phyloP scores from a whole-genome alignment of 1,140 invertebrate species.

The Monomorium pharaonis region DNA sequence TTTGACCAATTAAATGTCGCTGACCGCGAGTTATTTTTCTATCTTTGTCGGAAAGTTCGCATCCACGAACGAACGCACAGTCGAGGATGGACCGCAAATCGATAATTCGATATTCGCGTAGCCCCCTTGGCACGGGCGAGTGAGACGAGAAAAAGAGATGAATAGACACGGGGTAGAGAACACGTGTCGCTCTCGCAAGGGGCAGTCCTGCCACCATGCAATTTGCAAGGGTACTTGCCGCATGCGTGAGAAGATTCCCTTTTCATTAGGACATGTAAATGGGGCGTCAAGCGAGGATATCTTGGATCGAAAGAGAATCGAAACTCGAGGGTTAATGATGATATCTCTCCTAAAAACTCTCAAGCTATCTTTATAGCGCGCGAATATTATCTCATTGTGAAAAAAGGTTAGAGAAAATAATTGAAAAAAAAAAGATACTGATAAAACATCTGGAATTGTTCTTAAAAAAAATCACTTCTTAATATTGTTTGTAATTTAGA shows the following conservation, averaged over 20 bases:
- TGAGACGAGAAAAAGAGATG: slow-evolving; percentile 34
- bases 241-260: slow-evolving; percentile 14
- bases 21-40: slow-evolving; percentile 38
- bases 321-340: slow-evolving; percentile 26
- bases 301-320: slow-evolving; percentile 41
- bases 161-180: background rate
- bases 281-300: slow-evolving; percentile 58
- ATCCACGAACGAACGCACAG: slow-evolving; percentile 20
- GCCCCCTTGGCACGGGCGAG: slow-evolving; percentile 42
- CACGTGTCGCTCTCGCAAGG: background rate
- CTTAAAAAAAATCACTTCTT: background rate
- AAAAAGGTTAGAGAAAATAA: background rate
- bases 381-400: slow-evolving; percentile 23
- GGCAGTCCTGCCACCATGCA: slow-evolving; percentile 36
- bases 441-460: background rate
- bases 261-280: slow-evolving; percentile 54
- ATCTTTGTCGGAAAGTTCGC: slow-evolving; percentile 8
- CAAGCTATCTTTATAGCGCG: background rate
- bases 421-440: background rate
- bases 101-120: slow-evolving; percentile 66
- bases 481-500: background rate
- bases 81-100: slow-evolving; percentile 60
- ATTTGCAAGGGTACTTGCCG: slow-evolving; percentile 63
- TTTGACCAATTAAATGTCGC: background rate
- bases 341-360: slow-evolving; percentile 15